Percentiles rank a stretch among this genome's conserved stretches.
Evolutionary conservation across 2,797 vertebrate genomes (phyloP).

Genomic region (Pseudochirops cupreus): DNA sequence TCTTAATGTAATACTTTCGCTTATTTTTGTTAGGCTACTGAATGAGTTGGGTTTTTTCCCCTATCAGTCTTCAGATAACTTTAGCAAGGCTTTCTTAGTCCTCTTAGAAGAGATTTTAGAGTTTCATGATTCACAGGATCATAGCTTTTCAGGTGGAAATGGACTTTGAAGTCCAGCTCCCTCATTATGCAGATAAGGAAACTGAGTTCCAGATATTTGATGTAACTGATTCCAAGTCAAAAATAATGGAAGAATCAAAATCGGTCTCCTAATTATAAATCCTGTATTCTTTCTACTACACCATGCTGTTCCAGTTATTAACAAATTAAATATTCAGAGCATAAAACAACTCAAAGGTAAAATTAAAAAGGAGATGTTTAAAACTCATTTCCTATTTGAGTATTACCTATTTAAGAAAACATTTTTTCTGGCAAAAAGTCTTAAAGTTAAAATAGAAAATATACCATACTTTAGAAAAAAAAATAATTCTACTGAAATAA

Average conservation of each 20-base stretch:
- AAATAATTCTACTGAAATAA: conserved; percentile 3
- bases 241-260: not conserved
- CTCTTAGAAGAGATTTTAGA: not conserved
- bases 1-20: not conserved
- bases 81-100: not conserved
- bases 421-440: not conserved
- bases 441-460: conserved; percentile 24
- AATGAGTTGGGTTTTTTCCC: not conserved
- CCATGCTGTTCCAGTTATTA: not conserved
- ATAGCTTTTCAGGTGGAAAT: not conserved
- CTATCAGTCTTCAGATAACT: not conserved
- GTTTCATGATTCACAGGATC: not conserved
- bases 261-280: not conserved
- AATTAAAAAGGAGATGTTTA: not conserved
- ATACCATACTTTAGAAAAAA: not conserved
- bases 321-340: not conserved
- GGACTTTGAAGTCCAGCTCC: not conserved
- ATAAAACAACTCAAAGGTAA: conserved; percentile 21
- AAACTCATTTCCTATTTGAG: not conserved
- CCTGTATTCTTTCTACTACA: not conserved
- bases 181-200: not conserved
- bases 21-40: not conserved
- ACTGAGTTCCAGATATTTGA: not conserved
- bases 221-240: not conserved
- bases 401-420: conserved; percentile 36